A percentile compares a stretch with the other conserved stretches of the same genome.
These are phyloP conservation scores for Ceyx melanurus DNA, from an alignment of 2,113 vertebrate species.

Conservation along the genomic window DNA sequence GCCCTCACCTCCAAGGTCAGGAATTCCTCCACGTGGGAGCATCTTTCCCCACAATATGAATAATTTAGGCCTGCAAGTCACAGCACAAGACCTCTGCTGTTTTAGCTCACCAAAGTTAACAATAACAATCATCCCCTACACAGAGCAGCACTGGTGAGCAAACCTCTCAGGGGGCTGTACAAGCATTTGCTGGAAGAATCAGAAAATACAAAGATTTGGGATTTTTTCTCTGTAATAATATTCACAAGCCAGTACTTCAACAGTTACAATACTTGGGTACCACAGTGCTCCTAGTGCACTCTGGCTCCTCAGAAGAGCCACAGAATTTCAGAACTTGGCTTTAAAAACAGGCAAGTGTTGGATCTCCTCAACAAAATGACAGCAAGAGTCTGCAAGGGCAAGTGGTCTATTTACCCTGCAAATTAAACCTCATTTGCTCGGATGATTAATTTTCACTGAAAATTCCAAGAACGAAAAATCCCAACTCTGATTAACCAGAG, in stretches of 20 bases:
- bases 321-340: not conserved
- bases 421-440: conserved; percentile 30
- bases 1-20: not conserved
- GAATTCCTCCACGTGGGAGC: not conserved
- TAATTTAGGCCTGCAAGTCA: not conserved
- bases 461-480: not conserved
- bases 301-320: not conserved
- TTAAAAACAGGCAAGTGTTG: not conserved
- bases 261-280: not conserved
- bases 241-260: not conserved
- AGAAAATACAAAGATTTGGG: not conserved
- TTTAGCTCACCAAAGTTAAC: not conserved
- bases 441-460: conserved; percentile 12
- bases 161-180: not conserved
- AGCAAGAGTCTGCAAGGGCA: not conserved
- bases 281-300: not conserved
- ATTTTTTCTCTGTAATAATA: not conserved
- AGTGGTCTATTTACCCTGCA: not conserved
- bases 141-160: not conserved
- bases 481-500: conserved; percentile 7
- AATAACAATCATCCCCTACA: not conserved
- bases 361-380: conserved; percentile 5
- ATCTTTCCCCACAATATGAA: not conserved
- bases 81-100: not conserved
- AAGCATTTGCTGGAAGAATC: not conserved